A percentile compares a stretch with the other conserved stretches of the same genome.
phyloP scores from a whole-genome alignment of 2,888 invertebrate species.

The Tetrapedia diversipes region DNA sequence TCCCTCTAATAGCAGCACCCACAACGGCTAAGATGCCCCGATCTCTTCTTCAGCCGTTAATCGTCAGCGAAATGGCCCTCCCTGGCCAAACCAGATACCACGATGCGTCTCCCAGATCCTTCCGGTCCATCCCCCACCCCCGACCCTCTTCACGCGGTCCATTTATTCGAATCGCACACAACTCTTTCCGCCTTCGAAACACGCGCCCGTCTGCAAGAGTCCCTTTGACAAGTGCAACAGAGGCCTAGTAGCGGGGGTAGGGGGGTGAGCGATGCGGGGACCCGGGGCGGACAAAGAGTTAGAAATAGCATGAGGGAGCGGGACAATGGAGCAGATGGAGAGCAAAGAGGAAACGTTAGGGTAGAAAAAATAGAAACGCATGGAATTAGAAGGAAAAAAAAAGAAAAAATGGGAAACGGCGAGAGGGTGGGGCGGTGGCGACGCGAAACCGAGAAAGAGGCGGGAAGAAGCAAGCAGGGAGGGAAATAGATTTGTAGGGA shows the following conservation, averaged over 20 bases:
- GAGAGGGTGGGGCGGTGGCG: neutral
- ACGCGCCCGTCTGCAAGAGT: constrained; percentile 25
- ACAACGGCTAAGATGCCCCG: constrained; percentile 48
- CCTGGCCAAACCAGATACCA: constrained; percentile 19
- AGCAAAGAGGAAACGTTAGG: constrained; percentile 19
- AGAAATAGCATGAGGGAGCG: constrained; percentile 15
- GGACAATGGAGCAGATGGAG: neutral
- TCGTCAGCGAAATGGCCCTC: constrained; percentile 52
- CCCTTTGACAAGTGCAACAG: constrained; percentile 15
- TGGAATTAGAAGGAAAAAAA: constrained; percentile 46
- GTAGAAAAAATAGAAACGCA: constrained; percentile 34
- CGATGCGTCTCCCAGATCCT: constrained; percentile 27
- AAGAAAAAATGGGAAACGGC: constrained; percentile 14
- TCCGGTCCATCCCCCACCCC: constrained; percentile 5
- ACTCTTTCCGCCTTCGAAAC: constrained; percentile 63
- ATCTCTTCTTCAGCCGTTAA: constrained; percentile 37
- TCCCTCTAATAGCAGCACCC: constrained; percentile 46
- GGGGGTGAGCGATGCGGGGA: neutral
- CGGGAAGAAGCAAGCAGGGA: neutral
- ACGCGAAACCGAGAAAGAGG: neutral
- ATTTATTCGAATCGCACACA: constrained; percentile 77
- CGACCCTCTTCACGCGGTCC: constrained; percentile 47
- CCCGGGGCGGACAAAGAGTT: constrained; percentile 19
- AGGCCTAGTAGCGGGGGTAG: neutral
- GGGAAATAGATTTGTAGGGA: constrained; percentile 2